Base-by-base conservation (phyloP, 2,797 vertebrate genomes). In the Gouania willdenowi region DNA sequence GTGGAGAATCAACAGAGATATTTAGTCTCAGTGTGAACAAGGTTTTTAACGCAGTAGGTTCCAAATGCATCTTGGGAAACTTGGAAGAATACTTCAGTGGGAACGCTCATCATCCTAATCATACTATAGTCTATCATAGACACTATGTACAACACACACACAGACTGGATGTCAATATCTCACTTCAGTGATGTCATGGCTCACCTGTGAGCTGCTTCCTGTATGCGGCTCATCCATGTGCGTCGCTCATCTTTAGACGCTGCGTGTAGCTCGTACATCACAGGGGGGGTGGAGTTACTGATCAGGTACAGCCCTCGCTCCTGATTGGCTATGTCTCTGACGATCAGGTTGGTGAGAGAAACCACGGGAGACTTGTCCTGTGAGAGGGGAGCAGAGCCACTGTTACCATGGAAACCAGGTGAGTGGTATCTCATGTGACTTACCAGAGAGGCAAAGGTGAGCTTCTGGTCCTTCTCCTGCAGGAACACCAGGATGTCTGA, bases 221-320 rank as follows among this genome's bases (percentile, higher is more conserved):
- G 90, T 63, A 97, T 97, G 41, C 85, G 51, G 2, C 66, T 90
- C 84, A 94, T 93, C 94, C 94, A 97, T 41, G 85, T 87, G 63
- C 85, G 89, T 1, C 92, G 83, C 59, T 92, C 92, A 0, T 96
- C 93, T 1, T 91, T 91, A 1, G 92, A 93, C 0, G 91, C 81
- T 0, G 91, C 82, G 5, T 96, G 90, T 3, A 97, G 88, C 80
- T 98, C 95, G 0, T 96, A 97, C 94, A 97, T 98, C 74, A 92
- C 92, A 0, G 94, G 93, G 0, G 93, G 93, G 2, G 72, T 53
- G 0, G 90, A 87, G 0, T 88, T 86, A 22, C 87, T 94, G 68
- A 97, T 90, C 36, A 98, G 85, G 73, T 97, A 98, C 88, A 98
- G 88, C 3, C 95, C 95, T 68, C 93, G 90, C 71, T 96, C 94